Conservation (phyloP, 2,888 invertebrate genomes). For the Gortyna flavago region DNA sequence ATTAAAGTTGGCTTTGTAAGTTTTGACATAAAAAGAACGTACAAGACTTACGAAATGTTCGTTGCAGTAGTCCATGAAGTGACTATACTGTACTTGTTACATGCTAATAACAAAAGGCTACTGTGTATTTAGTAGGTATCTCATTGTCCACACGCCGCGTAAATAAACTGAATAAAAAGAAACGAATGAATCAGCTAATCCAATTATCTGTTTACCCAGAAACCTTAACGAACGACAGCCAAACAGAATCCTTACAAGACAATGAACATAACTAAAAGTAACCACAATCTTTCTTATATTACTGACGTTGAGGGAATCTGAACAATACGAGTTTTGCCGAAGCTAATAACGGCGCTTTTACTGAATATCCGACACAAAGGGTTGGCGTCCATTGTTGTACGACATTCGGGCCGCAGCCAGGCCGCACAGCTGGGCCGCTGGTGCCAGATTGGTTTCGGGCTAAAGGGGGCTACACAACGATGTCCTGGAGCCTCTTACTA, state of each 20-base stretch:
- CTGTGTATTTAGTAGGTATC: background rate
- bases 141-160: background rate
- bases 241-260: slow-evolving; percentile 30
- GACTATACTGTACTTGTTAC: background rate
- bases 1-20: background rate
- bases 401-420: slow-evolving; percentile 19
- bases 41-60: background rate
- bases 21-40: background rate
- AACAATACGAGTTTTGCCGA: slow-evolving; percentile 46
- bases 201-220: slow-evolving; percentile 30
- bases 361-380: slow-evolving; percentile 45
- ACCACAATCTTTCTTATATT: slow-evolving; percentile 3
- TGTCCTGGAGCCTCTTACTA: background rate
- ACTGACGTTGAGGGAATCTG: slow-evolving; percentile 31
- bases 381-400: slow-evolving; percentile 56
- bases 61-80: background rate
- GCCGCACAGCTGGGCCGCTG: slow-evolving; percentile 6
- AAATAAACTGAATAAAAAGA: slow-evolving; percentile 7
- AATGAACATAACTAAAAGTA: slow-evolving; percentile 34
- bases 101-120: background rate
- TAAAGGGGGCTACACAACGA: background rate
- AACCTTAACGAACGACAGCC: slow-evolving; percentile 7
- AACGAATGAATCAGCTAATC: slow-evolving; percentile 19
- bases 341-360: slow-evolving; percentile 54
- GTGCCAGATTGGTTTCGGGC: slow-evolving; percentile 14